A percentile compares a stretch with the other conserved stretches of the same genome.
Evolutionary conservation across 1,140 invertebrate species (phyloP).

Genomic region (Antheraea mylitta): DNA sequence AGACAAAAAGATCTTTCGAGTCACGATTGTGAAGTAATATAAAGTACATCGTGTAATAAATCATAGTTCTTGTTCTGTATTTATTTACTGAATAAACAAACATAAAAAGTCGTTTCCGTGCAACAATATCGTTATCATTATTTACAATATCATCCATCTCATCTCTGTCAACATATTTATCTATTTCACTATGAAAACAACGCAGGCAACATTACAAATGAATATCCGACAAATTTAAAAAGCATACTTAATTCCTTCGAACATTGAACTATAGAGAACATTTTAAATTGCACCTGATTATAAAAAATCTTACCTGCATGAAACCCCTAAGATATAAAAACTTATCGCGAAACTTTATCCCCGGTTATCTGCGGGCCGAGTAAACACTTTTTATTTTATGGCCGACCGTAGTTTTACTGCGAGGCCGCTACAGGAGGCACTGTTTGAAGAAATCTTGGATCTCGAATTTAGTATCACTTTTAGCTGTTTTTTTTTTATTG

Average conservation of each 20-base stretch:
- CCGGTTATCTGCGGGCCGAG: constrained; percentile 62
- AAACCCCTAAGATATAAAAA: constrained; percentile 61
- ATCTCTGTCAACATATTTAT: constrained; percentile 10
- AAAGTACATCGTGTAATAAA: neutral
- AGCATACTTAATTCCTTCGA: neutral
- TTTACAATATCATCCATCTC: constrained; percentile 12
- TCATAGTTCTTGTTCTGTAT: neutral
- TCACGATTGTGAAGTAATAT: too few relatives aligned
- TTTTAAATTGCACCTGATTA: constrained; percentile 8
- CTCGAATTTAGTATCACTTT: neutral
- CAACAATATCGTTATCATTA: constrained; percentile 3
- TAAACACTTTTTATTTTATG: constrained; percentile 75
- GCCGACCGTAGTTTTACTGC: constrained; percentile 48
- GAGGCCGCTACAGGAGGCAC: neutral
- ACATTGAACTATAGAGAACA: neutral
- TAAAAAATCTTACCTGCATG: constrained; percentile 23
- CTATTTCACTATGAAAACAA: constrained; percentile 2
- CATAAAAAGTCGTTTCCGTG: neutral
- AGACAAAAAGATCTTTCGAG: too few relatives aligned
- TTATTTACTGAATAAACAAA: neutral
- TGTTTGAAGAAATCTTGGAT: constrained; percentile 9
- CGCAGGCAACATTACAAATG: neutral
- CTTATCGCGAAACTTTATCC: constrained; percentile 68
- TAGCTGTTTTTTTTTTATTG: constrained; percentile 1
- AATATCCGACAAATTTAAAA: constrained; percentile 9